Percentiles rank a stretch among this genome's conserved stretches.
Evolutionary conservation across 2,113 vertebrate genomes (phyloP).

Genomic region (Elaphurus davidianus): DNA sequence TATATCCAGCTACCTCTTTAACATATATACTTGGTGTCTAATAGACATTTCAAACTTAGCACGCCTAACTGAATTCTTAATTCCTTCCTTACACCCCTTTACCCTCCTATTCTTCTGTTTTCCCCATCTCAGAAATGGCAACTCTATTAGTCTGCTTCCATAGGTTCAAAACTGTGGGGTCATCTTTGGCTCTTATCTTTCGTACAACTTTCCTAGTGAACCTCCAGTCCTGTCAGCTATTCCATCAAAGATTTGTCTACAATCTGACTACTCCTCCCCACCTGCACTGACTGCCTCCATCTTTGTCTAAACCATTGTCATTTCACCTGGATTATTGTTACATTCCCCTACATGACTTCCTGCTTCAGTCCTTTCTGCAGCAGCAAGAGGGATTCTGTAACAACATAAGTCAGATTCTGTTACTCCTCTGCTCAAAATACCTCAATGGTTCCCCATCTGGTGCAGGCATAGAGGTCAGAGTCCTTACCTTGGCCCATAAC

Average conservation of each 20-base stretch:
- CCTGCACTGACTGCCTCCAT: not conserved
- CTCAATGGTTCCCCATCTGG: not conserved
- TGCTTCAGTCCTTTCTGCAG: not conserved
- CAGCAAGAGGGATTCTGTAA: conserved; percentile 16
- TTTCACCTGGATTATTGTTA: not conserved
- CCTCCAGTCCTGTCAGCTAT: not conserved
- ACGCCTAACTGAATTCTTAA: not conserved
- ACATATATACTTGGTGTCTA: not conserved
- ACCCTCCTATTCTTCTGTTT: not conserved
- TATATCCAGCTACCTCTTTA: not conserved
- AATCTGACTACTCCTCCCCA: not conserved
- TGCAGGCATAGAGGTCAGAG: not conserved
- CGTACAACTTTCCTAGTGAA: not conserved
- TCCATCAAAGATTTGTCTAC: not conserved
- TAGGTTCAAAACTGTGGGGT: not conserved
- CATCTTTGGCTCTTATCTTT: not conserved
- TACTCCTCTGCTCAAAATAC: not conserved
- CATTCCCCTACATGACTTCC: not conserved
- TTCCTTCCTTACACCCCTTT: not conserved
- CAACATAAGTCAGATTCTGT: not conserved
- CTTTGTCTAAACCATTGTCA: not conserved
- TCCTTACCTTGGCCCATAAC: not conserved
- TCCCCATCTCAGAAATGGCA: not conserved
- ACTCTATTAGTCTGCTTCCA: not conserved
- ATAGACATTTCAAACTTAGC: conserved; percentile 9